Conservation (phyloP, 1,140 invertebrate genomes). For the Sipha flava region DNA sequence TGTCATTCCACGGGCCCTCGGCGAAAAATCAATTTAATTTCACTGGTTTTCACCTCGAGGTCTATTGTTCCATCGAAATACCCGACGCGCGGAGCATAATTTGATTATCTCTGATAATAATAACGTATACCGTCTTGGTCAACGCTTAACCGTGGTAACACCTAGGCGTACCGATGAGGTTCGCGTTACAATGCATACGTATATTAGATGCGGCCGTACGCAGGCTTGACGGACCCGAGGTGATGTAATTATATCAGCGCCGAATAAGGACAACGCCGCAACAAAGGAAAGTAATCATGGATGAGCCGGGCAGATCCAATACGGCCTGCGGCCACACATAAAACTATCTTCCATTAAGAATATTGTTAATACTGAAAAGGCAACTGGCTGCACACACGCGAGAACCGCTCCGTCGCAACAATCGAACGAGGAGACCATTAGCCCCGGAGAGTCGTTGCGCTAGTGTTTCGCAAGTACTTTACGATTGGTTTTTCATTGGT, state of each 20-base stretch:
- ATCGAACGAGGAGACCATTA: conserved; percentile 5
- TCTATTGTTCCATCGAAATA: background rate
- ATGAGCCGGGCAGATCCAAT: conserved; percentile 5
- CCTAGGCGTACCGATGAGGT: background rate
- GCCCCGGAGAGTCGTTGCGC: background rate
- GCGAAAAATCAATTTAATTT: background rate
- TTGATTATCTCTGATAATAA: background rate
- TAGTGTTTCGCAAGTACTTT: background rate
- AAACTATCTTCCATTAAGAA: conserved; percentile 19
- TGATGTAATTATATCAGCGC: conserved; percentile 15
- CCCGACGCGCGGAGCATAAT: background rate
- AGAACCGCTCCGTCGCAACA: background rate
- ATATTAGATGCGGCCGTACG: background rate
- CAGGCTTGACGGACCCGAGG: background rate
- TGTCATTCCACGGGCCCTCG: background rate
- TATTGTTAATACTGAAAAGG: background rate
- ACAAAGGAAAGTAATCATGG: conserved; percentile 22
- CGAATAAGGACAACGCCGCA: conserved; percentile 15
- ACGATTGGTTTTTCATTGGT: background rate
- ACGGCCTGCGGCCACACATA: background rate
- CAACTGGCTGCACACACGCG: background rate
- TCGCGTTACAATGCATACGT: background rate
- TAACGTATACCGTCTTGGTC: background rate
- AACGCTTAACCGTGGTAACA: background rate
- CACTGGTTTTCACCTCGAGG: background rate